Evolutionary conservation across 2,797 vertebrate genomes (phyloP), one percentile per base, ranked within the genome.

Genomic region (Neosilurus hyrtlii): DNA sequence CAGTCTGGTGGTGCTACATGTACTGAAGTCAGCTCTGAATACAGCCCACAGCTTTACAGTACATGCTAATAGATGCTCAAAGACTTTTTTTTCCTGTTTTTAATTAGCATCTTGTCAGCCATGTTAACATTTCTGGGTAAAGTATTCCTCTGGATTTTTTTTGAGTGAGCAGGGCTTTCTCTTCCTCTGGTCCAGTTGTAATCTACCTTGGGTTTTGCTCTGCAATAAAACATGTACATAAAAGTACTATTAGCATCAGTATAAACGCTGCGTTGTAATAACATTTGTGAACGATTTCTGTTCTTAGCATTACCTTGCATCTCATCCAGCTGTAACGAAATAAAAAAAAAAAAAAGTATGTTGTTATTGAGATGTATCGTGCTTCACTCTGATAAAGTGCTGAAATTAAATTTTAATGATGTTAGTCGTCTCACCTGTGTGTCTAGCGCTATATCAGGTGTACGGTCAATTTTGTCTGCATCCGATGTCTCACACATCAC

Each of bases 281-380:
- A 9, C 35, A 67, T 26, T 9, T 62, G 6, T 37, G 54, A 35
- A 61, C 14, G 26, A 6, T 9, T 18, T 26, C 16, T 24, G n/a
- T 7, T 43, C 86, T 75, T 75, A 87, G 84, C 85, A 16, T 88
- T 86, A 59, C 70, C 82, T 61, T 85, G 84, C 9, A 82, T 61
- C 70, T 88, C 74, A 79, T 85, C 74, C 71, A 84, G 26, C 88
- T 87, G 83, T 30, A 66, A 62, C 24, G 22, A 56, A 49, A 18
- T 5, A 6, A 80, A 24, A 59, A 62, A 8, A 56, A 2, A 2
- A 70, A 5, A 2, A 9, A 30, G 30, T 30, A 30, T 30, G 30
- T 30, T 57, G 18, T 61, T 35, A 66, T 10, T 18, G 22, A 70
- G 22, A 7, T 11, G 52, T 20, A 24, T 18, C 2, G 67, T 18